Evolutionary conservation across 2,888 invertebrate species (phyloP).

Genomic region (Heliothis peltigera): DNA sequence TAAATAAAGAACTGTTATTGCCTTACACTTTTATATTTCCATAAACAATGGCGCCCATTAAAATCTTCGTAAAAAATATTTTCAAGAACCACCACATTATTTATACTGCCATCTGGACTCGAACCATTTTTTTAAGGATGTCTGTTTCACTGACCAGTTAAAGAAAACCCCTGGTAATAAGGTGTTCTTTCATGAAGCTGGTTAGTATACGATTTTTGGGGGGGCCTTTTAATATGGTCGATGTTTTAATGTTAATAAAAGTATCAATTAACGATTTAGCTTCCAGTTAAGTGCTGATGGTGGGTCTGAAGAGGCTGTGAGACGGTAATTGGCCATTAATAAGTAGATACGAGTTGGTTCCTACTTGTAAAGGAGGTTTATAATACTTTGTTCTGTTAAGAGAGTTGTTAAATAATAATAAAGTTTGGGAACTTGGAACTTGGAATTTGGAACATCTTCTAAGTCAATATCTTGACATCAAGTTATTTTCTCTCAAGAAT

Average conservation of each 20-base stretch:
- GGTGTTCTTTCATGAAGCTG: constrained; percentile 4
- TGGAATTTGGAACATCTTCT: too few species aligned
- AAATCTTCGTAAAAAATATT: constrained; percentile 20
- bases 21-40: constrained; percentile 2
- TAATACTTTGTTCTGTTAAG: constrained; percentile 5
- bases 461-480: too few species aligned
- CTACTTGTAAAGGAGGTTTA: constrained; percentile 44
- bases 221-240: constrained; percentile 33
- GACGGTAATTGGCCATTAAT: constrained; percentile 59
- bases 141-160: constrained; percentile 37
- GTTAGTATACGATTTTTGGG: neutral
- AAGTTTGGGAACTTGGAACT: too few species aligned
- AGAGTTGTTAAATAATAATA: too few species aligned
- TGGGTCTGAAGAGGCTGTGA: constrained; percentile 63
- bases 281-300: constrained; percentile 40
- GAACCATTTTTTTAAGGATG: constrained; percentile 28
- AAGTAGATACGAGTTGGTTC: constrained; percentile 30
- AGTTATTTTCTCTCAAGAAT: too few species aligned
- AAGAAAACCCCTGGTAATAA: constrained; percentile 25
- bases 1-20: constrained; percentile 13
- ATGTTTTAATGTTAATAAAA: constrained; percentile 60
- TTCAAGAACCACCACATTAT: constrained; percentile 13
- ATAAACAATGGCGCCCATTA: constrained; percentile 37
- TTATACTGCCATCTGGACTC: constrained; percentile 20
- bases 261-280: constrained; percentile 51